Percentiles rank a stretch among this genome's conserved stretches.
phyloP scores from a whole-genome alignment of 2,797 vertebrate species.

The Falco cherrug region DNA sequence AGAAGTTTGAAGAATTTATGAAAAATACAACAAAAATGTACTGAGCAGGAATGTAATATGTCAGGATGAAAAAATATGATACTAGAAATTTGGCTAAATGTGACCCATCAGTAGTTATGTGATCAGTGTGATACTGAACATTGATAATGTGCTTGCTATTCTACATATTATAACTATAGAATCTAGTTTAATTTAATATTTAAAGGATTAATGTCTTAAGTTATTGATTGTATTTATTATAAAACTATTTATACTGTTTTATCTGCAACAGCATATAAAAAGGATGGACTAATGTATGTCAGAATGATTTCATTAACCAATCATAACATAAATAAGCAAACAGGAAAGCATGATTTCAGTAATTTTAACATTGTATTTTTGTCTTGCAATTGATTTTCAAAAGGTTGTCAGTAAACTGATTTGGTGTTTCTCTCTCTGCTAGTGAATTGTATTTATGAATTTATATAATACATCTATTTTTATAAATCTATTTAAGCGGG shows the following conservation, averaged over 20 bases:
- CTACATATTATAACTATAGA: neutral
- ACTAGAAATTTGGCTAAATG: neutral
- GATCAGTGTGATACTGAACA: neutral
- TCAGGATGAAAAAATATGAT: neutral
- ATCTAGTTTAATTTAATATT: slow-evolving; percentile 21
- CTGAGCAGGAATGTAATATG: fast-evolving
- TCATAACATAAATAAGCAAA: neutral
- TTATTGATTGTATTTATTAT: slow-evolving; percentile 34
- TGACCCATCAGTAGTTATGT: neutral
- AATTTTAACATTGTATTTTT: neutral
- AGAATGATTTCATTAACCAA: neutral
- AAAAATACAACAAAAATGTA: fast-evolving
- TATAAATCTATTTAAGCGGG: slow-evolving; percentile 3
- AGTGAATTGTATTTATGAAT: slow-evolving; percentile 1
- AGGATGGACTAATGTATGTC: neutral
- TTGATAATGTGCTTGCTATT: neutral
- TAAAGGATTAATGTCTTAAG: neutral
- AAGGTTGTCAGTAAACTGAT: neutral
- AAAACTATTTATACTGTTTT: slow-evolving; percentile 18
- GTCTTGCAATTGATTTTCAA: neutral
- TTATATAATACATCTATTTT: neutral
- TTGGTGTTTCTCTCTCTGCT: neutral
- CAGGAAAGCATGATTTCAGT: neutral
- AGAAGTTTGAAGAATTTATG: neutral
- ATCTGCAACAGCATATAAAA: neutral